phyloP scores from a whole-genome alignment of 2,113 vertebrate genomes.

The Chlorodrepanis virens region DNA sequence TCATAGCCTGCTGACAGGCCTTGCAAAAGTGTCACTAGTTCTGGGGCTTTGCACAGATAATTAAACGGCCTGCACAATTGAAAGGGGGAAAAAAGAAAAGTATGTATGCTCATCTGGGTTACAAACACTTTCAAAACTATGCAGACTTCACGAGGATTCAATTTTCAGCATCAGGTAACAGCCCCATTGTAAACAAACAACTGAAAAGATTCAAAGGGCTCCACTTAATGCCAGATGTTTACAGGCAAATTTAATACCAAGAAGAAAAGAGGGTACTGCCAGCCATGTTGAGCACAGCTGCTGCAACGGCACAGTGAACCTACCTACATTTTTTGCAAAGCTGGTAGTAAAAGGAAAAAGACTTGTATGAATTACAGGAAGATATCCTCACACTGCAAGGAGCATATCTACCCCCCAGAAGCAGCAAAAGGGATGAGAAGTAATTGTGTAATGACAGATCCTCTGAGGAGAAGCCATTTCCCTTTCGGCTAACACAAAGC shows the following conservation, averaged over 20 bases:
- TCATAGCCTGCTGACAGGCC: slow-evolving; percentile 79
- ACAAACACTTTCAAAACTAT: not conserved
- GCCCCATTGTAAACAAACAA: not conserved
- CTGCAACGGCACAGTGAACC: not conserved
- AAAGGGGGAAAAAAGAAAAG: not conserved
- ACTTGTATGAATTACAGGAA: not conserved
- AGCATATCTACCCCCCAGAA: accelerated
- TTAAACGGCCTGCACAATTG: slow-evolving; percentile 75
- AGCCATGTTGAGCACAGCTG: not conserved
- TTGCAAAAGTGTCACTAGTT: slow-evolving; percentile 75
- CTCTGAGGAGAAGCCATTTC: not conserved
- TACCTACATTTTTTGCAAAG: not conserved
- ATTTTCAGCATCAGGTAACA: not conserved
- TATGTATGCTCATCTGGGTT: not conserved
- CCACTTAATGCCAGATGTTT: not conserved
- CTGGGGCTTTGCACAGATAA: slow-evolving; percentile 74
- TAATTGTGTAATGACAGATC: not conserved
- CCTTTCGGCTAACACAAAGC: not conserved
- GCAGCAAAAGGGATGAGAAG: not conserved
- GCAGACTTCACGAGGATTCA: not conserved
- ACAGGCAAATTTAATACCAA: not conserved
- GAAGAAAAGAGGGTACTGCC: not conserved
- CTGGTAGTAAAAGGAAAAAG: not conserved
- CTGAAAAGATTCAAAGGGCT: not conserved
- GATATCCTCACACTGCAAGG: not conserved